phyloP scores from a whole-genome alignment of 37 sponge, comb jelly and placozoan species.

The Eunapius fragilis region DNA sequence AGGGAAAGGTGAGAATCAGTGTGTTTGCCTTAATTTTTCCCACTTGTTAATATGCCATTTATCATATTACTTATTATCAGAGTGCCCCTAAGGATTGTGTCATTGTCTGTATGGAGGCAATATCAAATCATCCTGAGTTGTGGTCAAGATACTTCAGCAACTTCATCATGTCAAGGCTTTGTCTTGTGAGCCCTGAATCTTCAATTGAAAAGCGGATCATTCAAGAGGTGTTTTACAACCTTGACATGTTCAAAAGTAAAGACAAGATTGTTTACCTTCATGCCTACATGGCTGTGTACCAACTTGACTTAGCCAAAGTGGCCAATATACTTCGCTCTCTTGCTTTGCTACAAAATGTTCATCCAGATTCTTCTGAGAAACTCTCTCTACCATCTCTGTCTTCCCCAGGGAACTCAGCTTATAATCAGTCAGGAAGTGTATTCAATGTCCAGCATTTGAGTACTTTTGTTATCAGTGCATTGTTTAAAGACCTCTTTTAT shows the following conservation, averaged over 20 bases:
- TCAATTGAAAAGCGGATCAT: slow-evolving; percentile 40
- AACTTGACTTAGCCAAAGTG: slow-evolving; percentile 70
- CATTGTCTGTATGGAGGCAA: slow-evolving; percentile 31
- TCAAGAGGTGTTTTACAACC: slow-evolving; percentile 34
- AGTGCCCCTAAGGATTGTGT: slow-evolving; percentile 21
- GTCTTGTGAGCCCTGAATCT: slow-evolving; percentile 18
- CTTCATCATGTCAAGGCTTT: slow-evolving; percentile 58
- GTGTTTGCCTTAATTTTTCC: no score
- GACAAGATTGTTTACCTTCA: slow-evolving; percentile 54
- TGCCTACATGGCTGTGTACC: slow-evolving; percentile 55
- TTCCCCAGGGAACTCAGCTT: neutral
- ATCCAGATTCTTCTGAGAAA: slow-evolving; percentile 19
- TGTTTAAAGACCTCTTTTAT: slow-evolving; percentile 58
- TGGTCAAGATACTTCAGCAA: slow-evolving; percentile 72
- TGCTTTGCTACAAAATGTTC: slow-evolving; percentile 29
- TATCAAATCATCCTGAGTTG: slow-evolving; percentile 13
- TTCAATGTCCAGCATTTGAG: slow-evolving; percentile 35
- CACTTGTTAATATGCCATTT: no score
- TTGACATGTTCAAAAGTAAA: neutral
- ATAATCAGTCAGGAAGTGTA: neutral
- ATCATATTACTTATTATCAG: neutral
- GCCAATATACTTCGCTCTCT: slow-evolving; percentile 69
- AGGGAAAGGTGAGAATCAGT: neutral
- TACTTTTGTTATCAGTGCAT: slow-evolving; percentile 43
- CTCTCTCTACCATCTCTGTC: neutral